A percentile compares a stretch with the other conserved stretches of the same genome.
These are phyloP conservation scores for Cryptotermes secundus DNA, from an alignment of 1,140 invertebrate species.

Conservation along the genomic window DNA sequence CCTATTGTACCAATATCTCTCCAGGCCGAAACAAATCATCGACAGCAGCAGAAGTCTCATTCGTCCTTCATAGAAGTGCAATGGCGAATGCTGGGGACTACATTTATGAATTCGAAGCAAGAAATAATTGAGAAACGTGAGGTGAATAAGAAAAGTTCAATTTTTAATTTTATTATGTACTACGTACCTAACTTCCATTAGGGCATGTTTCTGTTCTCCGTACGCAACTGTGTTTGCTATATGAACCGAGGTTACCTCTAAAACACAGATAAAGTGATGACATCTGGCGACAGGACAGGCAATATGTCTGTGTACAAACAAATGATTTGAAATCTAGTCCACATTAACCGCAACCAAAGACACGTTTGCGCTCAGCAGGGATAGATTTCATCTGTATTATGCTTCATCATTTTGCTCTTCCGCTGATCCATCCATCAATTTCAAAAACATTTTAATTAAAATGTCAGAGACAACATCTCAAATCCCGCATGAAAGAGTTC, in stretches of 20 bases:
- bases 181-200: not conserved
- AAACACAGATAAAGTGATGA: not conserved
- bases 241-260: not conserved
- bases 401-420: constrained; percentile 7
- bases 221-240: not conserved
- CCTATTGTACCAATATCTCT: too few species aligned
- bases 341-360: not conserved
- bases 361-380: not conserved
- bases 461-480: constrained; percentile 18
- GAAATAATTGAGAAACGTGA: too few species aligned
- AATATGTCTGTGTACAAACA: constrained; percentile 9
- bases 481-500: constrained; percentile 14
- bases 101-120: too few species aligned
- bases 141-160: too few species aligned
- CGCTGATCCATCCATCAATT: constrained; percentile 7
- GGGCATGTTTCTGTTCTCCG: not conserved
- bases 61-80: too few species aligned
- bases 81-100: too few species aligned
- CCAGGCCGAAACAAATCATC: too few species aligned
- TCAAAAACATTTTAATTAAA: constrained; percentile 21
- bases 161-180: not conserved
- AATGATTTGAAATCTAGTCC: constrained; percentile 17
- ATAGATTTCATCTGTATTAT: constrained; percentile 17
- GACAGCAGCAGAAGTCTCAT: too few species aligned
- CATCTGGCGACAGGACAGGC: not conserved